These are phyloP conservation scores for Ctenopoma multispine DNA, from an alignment of 2,797 vertebrate genomes.

Conservation along the genomic window DNA sequence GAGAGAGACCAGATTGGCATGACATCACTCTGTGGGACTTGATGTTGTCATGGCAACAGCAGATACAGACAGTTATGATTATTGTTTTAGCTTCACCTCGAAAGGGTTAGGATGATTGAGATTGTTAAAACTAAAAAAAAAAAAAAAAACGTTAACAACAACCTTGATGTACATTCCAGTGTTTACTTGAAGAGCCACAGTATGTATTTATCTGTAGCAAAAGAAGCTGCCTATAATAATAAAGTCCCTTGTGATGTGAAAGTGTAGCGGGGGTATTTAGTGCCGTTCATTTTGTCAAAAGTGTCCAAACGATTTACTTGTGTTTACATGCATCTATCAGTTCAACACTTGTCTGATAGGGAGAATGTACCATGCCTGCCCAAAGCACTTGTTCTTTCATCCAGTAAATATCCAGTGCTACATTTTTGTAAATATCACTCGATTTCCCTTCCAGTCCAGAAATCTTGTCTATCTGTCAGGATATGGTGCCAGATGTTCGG, in stretches of 20 bases:
- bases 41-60: constrained; percentile 73
- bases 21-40: constrained; percentile 79
- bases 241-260: constrained; percentile 83
- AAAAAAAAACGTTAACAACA: constrained; percentile 57
- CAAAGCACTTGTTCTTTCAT: constrained; percentile 77
- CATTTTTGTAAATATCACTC: constrained; percentile 78
- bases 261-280: constrained; percentile 57
- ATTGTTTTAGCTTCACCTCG: constrained; percentile 73
- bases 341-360: constrained; percentile 63
- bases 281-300: constrained; percentile 69
- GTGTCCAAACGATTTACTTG: constrained; percentile 62
- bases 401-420: constrained; percentile 75
- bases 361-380: constrained; percentile 63
- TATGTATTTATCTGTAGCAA: constrained; percentile 83
- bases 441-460: constrained; percentile 86
- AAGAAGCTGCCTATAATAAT: constrained; percentile 80
- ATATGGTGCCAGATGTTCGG: constrained; percentile 96
- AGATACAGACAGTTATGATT: constrained; percentile 65
- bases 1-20: constrained; percentile 68
- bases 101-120: constrained; percentile 66
- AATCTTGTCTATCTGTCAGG: constrained; percentile 95
- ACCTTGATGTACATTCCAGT: constrained; percentile 83
- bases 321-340: constrained; percentile 74
- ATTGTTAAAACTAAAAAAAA: constrained; percentile 53
- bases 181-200: constrained; percentile 82